These are phyloP conservation scores for Drosophila pseudotalamancana DNA, from an alignment of 2,888 invertebrate species.

Conservation along the genomic window DNA sequence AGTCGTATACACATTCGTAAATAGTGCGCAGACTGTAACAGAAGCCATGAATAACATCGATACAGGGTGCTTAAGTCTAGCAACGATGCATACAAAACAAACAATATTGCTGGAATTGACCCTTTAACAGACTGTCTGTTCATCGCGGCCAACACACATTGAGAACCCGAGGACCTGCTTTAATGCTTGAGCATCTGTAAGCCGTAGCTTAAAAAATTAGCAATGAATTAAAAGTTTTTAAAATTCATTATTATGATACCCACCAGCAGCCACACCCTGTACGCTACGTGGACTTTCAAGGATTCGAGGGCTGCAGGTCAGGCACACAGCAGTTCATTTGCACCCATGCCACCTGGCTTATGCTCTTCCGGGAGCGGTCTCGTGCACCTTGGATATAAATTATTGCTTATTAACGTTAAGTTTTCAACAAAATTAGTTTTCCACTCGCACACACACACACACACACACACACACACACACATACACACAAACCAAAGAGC, in stretches of 20 bases:
- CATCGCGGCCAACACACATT: background rate
- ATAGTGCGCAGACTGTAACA: slow-evolving; percentile 24
- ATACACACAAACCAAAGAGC: background rate
- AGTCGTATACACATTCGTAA: slow-evolving; percentile 26
- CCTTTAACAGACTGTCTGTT: background rate
- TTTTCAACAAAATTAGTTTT: slow-evolving; percentile 75
- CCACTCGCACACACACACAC: slow-evolving; percentile 13
- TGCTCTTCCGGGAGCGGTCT: slow-evolving; percentile 35
- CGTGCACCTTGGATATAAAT: slow-evolving; percentile 66
- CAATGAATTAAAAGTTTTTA: too few species aligned
- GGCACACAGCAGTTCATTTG: slow-evolving; percentile 18
- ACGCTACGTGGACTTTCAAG: slow-evolving; percentile 21
- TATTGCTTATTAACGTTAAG: slow-evolving; percentile 74
- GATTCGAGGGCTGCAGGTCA: slow-evolving; percentile 25
- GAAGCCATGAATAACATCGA: slow-evolving; percentile 21
- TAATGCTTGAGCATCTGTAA: too few species aligned
- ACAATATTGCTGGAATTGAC: background rate
- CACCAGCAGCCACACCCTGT: slow-evolving; percentile 38
- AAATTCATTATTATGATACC: too few species aligned
- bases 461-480: background rate
- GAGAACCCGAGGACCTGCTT: too few species aligned
- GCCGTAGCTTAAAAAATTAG: too few species aligned
- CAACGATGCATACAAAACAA: too few species aligned
- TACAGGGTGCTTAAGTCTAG: slow-evolving; percentile 49
- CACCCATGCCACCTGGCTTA: slow-evolving; percentile 24